Conservation (phyloP, 2,888 invertebrate genomes). For the Pardosa pseudoannulata region DNA sequence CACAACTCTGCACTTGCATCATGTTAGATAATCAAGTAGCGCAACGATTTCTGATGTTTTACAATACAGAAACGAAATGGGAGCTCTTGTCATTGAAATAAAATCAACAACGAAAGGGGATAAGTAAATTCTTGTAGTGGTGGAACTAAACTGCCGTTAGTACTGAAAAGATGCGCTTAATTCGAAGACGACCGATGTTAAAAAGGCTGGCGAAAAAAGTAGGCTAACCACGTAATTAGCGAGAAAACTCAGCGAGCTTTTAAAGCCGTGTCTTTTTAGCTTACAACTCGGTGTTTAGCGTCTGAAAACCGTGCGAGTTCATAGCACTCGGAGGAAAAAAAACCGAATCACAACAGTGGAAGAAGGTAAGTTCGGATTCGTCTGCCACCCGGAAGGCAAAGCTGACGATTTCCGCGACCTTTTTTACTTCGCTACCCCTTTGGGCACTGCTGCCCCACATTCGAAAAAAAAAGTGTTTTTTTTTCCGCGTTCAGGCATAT, state of each 20-base stretch:
- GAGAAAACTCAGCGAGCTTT: neutral
- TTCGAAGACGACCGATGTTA: neutral
- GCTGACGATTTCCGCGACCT: constrained; percentile 17
- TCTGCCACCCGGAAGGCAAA: constrained; percentile 8
- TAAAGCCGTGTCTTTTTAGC: neutral
- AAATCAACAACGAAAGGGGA: too few species aligned
- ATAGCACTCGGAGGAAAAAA: neutral
- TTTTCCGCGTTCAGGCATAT: constrained; percentile 34
- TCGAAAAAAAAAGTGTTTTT: neutral
- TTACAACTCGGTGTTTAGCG: neutral
- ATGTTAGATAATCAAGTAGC: too few species aligned
- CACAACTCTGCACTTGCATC: too few species aligned
- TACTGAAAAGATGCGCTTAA: neutral
- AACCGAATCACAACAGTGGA: neutral
- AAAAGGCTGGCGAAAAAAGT: neutral
- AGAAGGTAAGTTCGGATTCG: constrained; percentile 3
- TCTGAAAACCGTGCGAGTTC: neutral
- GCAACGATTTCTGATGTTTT: too few species aligned
- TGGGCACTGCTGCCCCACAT: constrained; percentile 34
- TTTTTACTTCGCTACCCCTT: constrained; percentile 12
- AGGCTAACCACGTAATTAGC: neutral
- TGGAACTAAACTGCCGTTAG: neutral
- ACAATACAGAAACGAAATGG: too few species aligned
- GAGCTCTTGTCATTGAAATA: too few species aligned
- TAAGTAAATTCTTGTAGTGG: too few species aligned